A percentile compares a stretch with the other conserved stretches of the same genome.
These are phyloP conservation scores for Elgonia sp. DNA, from an alignment of 2,888 invertebrate genomes.

Conservation along the genomic window DNA sequence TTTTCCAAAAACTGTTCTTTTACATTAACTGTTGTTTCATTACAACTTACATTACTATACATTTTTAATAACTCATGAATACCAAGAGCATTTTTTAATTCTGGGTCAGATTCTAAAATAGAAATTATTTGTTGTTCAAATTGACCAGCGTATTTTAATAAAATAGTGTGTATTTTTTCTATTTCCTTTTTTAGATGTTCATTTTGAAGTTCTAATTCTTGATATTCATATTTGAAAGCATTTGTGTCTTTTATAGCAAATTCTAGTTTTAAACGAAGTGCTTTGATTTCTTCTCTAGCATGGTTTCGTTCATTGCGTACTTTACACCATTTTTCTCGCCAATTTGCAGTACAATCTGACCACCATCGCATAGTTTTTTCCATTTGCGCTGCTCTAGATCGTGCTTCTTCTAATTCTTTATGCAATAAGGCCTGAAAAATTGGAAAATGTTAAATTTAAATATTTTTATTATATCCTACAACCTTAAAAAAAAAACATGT, in stretches of 20 bases:
- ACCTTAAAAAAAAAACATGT: no score
- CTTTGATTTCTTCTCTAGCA: conserved; percentile 95
- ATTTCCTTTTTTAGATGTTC: conserved; percentile 93
- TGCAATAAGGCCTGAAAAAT: conserved; percentile 88
- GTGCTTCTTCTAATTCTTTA: conserved; percentile 96
- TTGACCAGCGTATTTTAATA: conserved; percentile 91
- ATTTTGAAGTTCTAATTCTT: conserved; percentile 92
- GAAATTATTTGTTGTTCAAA: conserved; percentile 88
- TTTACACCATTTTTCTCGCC: conserved; percentile 98
- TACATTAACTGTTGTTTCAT: conserved; percentile 76
- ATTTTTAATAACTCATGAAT: conserved; percentile 83
- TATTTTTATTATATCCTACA: no score
- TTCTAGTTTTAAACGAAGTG: conserved; percentile 93
- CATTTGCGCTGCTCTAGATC: conserved; percentile 98
- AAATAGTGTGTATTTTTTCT: conserved; percentile 91
- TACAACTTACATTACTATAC: conserved; percentile 82
- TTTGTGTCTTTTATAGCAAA: conserved; percentile 92
- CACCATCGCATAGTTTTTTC: conserved; percentile 99
- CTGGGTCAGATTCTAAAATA: conserved; percentile 84
- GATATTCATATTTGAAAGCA: conserved; percentile 92
- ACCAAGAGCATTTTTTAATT: conserved; percentile 83
- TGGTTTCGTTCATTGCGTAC: conserved; percentile 97
- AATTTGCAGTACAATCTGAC: conserved; percentile 99
- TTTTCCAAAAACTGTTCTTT: conserved; percentile 72
- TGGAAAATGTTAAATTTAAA: no score